Conservation (phyloP, 2,888 invertebrate species). For the Tipula helvola region DNA sequence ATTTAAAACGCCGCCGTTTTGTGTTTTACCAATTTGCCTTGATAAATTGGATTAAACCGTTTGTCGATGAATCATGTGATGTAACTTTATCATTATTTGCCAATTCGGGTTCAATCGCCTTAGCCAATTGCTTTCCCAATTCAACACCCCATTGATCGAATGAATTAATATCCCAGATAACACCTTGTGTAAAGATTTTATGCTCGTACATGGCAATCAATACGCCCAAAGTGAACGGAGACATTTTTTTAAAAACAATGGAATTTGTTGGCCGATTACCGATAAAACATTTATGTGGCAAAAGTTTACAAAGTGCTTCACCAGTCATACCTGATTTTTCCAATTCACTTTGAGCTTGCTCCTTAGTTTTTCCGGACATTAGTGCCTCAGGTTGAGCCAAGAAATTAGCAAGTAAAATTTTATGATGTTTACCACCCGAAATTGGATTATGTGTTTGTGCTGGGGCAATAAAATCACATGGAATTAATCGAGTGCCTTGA, state of each 20-base stretch:
- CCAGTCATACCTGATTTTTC: conserved; percentile 62
- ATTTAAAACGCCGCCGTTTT: background rate
- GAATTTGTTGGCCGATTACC: conserved; percentile 98
- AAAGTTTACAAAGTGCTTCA: conserved; percentile 61
- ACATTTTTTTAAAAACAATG: conserved; percentile 79
- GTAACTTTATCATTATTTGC: conserved; percentile 49
- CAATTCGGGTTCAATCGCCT: conserved; percentile 94
- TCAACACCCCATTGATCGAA: conserved; percentile 99
- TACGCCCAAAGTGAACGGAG: conserved; percentile 86
- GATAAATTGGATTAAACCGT: conserved; percentile 93
- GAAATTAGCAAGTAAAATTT: conserved; percentile 92
- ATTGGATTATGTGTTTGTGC: conserved; percentile 84
- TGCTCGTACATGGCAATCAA: conserved; percentile 96
- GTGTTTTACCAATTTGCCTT: conserved; percentile 44
- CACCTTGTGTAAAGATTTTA: conserved; percentile 97
- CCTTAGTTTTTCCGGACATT: conserved; percentile 59
- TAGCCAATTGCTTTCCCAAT: conserved; percentile 95
- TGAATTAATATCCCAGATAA: conserved; percentile 98
- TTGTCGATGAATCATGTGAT: conserved; percentile 89
- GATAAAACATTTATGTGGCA: conserved; percentile 93
- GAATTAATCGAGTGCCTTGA: conserved; percentile 71
- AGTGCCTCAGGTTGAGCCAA: conserved; percentile 97
- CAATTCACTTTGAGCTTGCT: conserved; percentile 60
- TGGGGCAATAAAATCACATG: conserved; percentile 94
- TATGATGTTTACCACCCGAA: conserved; percentile 70